Conservation (phyloP, 2,888 invertebrate species). For the Calliopum simillimum region DNA sequence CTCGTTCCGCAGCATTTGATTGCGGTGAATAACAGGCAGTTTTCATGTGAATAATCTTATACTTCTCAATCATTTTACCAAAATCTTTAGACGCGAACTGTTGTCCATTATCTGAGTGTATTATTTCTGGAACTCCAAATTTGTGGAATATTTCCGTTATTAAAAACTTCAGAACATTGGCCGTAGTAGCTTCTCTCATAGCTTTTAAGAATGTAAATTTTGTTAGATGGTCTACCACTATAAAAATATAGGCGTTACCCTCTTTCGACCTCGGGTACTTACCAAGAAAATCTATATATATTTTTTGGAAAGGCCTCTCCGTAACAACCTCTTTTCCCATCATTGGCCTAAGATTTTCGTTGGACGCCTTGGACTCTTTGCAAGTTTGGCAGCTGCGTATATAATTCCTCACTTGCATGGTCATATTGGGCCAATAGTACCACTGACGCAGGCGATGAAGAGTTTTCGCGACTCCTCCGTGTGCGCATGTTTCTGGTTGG, state of each 20-base stretch:
- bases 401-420: no score
- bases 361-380: conserved; percentile 14
- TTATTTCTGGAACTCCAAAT: conserved; percentile 51
- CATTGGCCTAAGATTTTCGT: no score
- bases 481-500: no score
- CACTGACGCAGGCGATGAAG: no score
- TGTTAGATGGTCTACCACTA: conserved; percentile 41
- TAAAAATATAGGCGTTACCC: conserved; percentile 35
- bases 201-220: conserved; percentile 41
- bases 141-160: conserved; percentile 46
- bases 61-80: conserved; percentile 35
- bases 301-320: conserved; percentile 21
- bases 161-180: conserved; percentile 33
- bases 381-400: conserved; percentile 33
- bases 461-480: no score
- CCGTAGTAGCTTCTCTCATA: conserved; percentile 32
- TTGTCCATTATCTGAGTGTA: conserved; percentile 32
- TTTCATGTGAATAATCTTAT: conserved; percentile 11
- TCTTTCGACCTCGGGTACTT: conserved; percentile 35
- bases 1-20: no score
- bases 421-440: no score
- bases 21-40: no score
- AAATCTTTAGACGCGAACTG: conserved; percentile 47
- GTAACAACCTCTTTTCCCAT: conserved; percentile 28
- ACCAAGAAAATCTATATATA: no score